These are phyloP conservation scores for Catostomus latipinnis DNA, from an alignment of 2,797 vertebrate genomes.

Conservation along the genomic window DNA sequence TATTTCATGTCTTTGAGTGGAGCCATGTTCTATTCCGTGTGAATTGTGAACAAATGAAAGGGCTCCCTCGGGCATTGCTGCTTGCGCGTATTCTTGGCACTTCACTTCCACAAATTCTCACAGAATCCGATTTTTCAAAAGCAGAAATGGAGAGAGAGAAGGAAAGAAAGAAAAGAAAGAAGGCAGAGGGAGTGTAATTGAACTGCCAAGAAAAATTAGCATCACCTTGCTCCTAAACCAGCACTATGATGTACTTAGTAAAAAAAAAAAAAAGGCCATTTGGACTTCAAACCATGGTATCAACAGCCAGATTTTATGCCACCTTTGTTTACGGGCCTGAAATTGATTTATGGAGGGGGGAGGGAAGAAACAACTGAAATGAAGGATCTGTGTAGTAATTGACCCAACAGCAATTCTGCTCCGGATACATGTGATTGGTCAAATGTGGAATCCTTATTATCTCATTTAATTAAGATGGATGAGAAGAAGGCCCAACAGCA, in stretches of 20 bases:
- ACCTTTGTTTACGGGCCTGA: slow-evolving; percentile 75
- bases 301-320: slow-evolving; percentile 75
- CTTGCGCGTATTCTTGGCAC: slow-evolving; percentile 35
- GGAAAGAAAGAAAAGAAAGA: slow-evolving; percentile 31
- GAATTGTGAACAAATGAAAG: slow-evolving; percentile 50
- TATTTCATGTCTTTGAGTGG: slow-evolving; percentile 26
- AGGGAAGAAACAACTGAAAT: slow-evolving; percentile 47
- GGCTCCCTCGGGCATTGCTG: slow-evolving; percentile 30
- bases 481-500: slow-evolving; percentile 35
- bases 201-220: slow-evolving; percentile 79
- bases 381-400: slow-evolving; percentile 47
- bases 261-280: slow-evolving; percentile 65
- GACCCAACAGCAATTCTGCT: slow-evolving; percentile 21
- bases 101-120: slow-evolving; percentile 48
- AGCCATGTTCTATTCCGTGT: slow-evolving; percentile 41
- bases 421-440: slow-evolving; percentile 15
- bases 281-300: slow-evolving; percentile 79
- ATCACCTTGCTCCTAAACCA: slow-evolving; percentile 74
- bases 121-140: slow-evolving; percentile 40
- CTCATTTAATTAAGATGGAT: slow-evolving; percentile 46
- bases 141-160: slow-evolving; percentile 18
- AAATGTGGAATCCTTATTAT: slow-evolving; percentile 43
- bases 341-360: slow-evolving; percentile 73
- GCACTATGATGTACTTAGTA: slow-evolving; percentile 66
- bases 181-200: slow-evolving; percentile 73